These are phyloP conservation scores for Alviniconcha strummeri DNA, from an alignment of 2,888 invertebrate genomes.

Conservation along the genomic window DNA sequence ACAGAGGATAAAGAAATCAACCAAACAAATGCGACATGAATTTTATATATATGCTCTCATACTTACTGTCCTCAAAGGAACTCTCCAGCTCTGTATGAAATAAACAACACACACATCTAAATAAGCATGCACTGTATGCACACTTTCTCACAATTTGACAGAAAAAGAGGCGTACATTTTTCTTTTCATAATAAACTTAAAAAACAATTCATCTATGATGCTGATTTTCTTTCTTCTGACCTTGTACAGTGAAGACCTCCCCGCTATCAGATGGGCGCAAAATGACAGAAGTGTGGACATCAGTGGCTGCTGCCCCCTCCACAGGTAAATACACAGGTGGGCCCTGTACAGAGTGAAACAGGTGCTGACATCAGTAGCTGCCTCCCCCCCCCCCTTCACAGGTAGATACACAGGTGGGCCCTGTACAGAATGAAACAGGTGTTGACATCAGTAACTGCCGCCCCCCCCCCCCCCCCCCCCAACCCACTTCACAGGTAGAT, in stretches of 20 bases:
- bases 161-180: no score
- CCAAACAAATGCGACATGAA: no score
- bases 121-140: not conserved
- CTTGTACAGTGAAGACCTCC: conserved; percentile 25
- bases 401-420: conserved; percentile 17
- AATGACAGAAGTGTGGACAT: not conserved
- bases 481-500: not conserved
- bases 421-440: not conserved
- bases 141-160: no score
- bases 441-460: not conserved
- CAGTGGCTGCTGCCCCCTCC: not conserved
- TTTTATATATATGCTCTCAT: not conserved
- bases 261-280: not conserved
- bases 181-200: not conserved
- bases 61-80: no score
- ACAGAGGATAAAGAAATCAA: no score
- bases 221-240: conserved; percentile 2
- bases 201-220: not conserved
- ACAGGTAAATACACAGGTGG: conserved; percentile 18
- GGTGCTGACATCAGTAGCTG: not conserved
- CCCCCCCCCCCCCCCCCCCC: not conserved
- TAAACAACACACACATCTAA: not conserved
- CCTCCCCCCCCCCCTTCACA: not conserved
- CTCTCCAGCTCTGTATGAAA: not conserved
- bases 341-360: conserved; percentile 1